phyloP scores from a whole-genome alignment of 2,113 vertebrate species.

The Polypterus senegalus region DNA sequence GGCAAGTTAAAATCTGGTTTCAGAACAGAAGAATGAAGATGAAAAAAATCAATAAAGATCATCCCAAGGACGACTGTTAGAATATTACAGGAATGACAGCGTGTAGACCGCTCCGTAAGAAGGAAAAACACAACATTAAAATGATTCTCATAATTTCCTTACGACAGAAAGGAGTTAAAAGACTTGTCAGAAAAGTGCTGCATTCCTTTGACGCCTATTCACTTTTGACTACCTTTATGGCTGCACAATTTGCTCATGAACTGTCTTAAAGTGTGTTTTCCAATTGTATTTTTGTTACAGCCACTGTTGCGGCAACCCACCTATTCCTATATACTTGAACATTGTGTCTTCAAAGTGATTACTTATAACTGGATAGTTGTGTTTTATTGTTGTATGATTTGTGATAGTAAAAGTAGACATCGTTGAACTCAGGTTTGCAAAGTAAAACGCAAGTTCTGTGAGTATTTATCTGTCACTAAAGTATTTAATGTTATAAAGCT shows the following conservation, averaged over 20 bases:
- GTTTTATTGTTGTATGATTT: conserved; percentile 55
- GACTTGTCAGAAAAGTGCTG: too few relatives aligned
- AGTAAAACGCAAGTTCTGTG: not conserved
- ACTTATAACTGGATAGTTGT: conserved; percentile 77
- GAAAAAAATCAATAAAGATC: conserved; percentile 97
- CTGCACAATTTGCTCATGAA: conserved; percentile 77
- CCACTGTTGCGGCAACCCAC: conserved; percentile 31
- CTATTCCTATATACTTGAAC: conserved; percentile 60
- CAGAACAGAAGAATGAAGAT: conserved; percentile 99
- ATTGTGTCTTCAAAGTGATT: conserved; percentile 70
- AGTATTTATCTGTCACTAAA: too few relatives aligned
- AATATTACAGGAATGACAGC: conserved; percentile 18
- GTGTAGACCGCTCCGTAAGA: too few relatives aligned
- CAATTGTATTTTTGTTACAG: conserved; percentile 49
- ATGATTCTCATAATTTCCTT: too few relatives aligned
- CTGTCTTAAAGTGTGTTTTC: conserved; percentile 51
- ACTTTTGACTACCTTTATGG: conserved; percentile 65
- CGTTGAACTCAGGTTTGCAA: conserved; percentile 65
- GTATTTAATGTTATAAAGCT: too few relatives aligned
- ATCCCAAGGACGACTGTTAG: conserved; percentile 70
- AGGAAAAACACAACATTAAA: too few relatives aligned
- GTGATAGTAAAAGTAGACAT: conserved; percentile 68
- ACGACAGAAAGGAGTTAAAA: too few relatives aligned
- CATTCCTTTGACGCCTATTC: too few relatives aligned
- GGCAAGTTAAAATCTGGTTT: conserved; percentile 99